These are phyloP conservation scores for Sebastes dallii DNA, from an alignment of 2,797 vertebrate genomes.

Conservation along the genomic window DNA sequence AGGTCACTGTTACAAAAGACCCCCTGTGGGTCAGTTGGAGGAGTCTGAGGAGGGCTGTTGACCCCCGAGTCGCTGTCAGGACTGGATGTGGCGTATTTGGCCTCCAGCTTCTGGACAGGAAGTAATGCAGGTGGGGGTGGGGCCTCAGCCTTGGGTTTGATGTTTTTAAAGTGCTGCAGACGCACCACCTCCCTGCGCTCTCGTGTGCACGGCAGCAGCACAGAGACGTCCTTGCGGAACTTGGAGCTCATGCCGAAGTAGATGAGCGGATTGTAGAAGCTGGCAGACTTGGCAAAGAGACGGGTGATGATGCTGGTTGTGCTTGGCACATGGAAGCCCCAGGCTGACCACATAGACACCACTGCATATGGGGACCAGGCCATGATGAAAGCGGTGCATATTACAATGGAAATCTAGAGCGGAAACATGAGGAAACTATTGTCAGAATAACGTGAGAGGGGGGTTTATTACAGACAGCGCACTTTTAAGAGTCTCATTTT, in stretches of 20 bases:
- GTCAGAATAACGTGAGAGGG: conserved; percentile 30
- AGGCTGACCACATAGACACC: conserved; percentile 91
- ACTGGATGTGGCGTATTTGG: conserved; percentile 43
- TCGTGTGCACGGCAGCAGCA: conserved; percentile 80
- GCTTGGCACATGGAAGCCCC: conserved; percentile 84
- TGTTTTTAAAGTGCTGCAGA: conserved; percentile 82
- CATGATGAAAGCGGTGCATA: conserved; percentile 88
- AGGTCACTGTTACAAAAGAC: conserved; percentile 62
- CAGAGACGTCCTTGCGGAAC: conserved; percentile 84
- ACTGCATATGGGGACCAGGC: conserved; percentile 94
- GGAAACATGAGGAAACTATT: conserved; percentile 50
- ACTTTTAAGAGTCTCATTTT: conserved; percentile 19
- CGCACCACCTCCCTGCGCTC: conserved; percentile 81
- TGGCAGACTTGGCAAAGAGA: conserved; percentile 90
- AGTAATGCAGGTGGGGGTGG: neutral
- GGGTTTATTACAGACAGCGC: conserved; percentile 4
- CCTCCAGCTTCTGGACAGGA: conserved; percentile 41
- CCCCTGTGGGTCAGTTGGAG: conserved; percentile 69
- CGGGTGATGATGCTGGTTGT: conserved; percentile 89
- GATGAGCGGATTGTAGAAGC: conserved; percentile 90
- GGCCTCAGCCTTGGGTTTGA: conserved; percentile 80
- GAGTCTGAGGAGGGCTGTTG: conserved; percentile 76
- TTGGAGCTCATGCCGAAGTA: conserved; percentile 93
- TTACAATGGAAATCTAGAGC: conserved; percentile 87
- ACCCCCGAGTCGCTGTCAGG: conserved; percentile 76